Evolutionary conservation across 2,888 invertebrate species (phyloP).

Genomic region (Xestia c-nigrum): DNA sequence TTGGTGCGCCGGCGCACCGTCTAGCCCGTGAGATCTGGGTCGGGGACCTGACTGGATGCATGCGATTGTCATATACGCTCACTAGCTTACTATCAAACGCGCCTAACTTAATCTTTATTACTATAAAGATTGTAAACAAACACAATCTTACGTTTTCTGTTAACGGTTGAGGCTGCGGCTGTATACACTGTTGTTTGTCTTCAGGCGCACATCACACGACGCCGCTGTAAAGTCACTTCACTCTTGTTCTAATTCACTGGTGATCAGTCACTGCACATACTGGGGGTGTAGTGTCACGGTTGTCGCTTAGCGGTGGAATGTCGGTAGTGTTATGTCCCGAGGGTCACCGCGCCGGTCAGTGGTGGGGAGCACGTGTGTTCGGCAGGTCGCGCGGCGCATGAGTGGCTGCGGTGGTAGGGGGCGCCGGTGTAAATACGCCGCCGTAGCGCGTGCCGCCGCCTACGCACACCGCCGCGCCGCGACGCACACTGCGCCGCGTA

Average conservation of each 20-base stretch:
- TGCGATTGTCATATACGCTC: slow-evolving; percentile 70
- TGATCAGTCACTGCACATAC: slow-evolving; percentile 86
- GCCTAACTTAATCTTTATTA: slow-evolving; percentile 56
- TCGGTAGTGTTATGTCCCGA: slow-evolving; percentile 75
- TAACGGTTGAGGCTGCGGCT: slow-evolving; percentile 89
- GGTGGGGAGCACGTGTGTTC: slow-evolving; percentile 88
- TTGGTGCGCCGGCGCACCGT: slow-evolving; percentile 73
- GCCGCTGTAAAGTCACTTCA: slow-evolving; percentile 83
- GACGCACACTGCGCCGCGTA: slow-evolving; percentile 71
- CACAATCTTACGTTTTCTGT: slow-evolving; percentile 87
- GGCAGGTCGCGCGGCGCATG: slow-evolving; percentile 88
- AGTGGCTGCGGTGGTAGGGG: slow-evolving; percentile 89
- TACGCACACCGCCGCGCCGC: slow-evolving; percentile 76
- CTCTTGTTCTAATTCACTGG: slow-evolving; percentile 78
- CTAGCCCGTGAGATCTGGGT: slow-evolving; percentile 88
- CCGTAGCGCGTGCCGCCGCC: slow-evolving; percentile 85
- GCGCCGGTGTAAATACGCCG: slow-evolving; percentile 89
- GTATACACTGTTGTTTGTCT: slow-evolving; percentile 80
- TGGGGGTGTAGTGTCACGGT: slow-evolving; percentile 77
- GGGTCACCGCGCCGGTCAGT: slow-evolving; percentile 79
- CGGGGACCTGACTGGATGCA: slow-evolving; percentile 80
- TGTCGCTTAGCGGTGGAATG: slow-evolving; percentile 73
- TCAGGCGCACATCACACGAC: slow-evolving; percentile 87
- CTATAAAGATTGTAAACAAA: slow-evolving; percentile 74
- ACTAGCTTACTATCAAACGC: slow-evolving; percentile 63